These are phyloP conservation scores for Ligdia adustata DNA, from an alignment of 2,888 invertebrate genomes.

Conservation along the genomic window DNA sequence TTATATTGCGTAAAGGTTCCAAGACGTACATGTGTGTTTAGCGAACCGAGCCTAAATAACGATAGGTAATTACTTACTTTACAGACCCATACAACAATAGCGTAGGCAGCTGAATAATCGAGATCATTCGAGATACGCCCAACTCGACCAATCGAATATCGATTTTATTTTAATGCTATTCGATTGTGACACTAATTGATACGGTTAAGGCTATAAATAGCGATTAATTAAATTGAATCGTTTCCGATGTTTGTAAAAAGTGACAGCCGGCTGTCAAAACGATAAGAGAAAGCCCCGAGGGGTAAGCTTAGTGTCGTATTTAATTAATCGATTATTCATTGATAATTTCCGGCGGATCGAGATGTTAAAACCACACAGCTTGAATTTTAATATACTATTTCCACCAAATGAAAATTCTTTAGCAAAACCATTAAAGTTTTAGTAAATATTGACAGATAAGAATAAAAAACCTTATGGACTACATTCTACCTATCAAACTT, in stretches of 20 bases:
- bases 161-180: constrained; percentile 57
- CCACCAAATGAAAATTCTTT: too few species aligned
- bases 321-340: constrained; percentile 61
- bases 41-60: constrained; percentile 33
- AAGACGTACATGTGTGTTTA: constrained; percentile 1
- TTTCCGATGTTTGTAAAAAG: constrained; percentile 54
- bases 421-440: too few species aligned
- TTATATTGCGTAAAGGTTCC: constrained; percentile 10
- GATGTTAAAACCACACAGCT: too few species aligned
- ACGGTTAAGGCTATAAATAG: constrained; percentile 58
- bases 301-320: constrained; percentile 45
- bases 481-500: too few species aligned
- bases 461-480: too few species aligned
- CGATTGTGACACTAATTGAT: constrained; percentile 69
- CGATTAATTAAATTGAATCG: constrained; percentile 66
- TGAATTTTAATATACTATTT: too few species aligned
- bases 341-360: constrained; percentile 48
- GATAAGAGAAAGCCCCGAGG: constrained; percentile 53
- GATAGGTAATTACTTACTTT: constrained; percentile 44
- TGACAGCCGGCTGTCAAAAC: constrained; percentile 58
- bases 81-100: constrained; percentile 48
- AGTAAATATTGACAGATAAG: too few species aligned
- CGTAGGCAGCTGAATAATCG: constrained; percentile 56
- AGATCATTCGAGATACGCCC: constrained; percentile 28
- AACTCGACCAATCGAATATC: constrained; percentile 48